phyloP scores from a whole-genome alignment of 2,888 invertebrate genomes.

The Chrysina gloriosa region DNA sequence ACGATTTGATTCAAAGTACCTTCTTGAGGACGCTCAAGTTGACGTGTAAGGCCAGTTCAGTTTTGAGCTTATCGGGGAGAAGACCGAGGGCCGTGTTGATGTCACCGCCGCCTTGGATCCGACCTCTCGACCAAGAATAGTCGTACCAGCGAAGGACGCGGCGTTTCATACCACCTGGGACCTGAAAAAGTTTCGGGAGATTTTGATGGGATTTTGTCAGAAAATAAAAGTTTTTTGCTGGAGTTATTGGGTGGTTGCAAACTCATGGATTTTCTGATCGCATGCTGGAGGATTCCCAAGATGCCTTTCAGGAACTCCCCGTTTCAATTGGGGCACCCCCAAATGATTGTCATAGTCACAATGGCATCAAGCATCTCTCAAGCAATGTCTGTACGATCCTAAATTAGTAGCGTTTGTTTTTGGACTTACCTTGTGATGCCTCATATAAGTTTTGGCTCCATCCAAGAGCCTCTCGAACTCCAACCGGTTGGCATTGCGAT shows the following conservation, averaged over 20 bases:
- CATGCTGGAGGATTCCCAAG: too few species aligned
- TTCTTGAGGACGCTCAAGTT: constrained; percentile 95
- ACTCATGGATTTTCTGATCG: too few species aligned
- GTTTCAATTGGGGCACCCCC: too few species aligned
- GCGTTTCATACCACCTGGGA: constrained; percentile 96
- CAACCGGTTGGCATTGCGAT: constrained; percentile 93
- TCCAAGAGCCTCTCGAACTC: constrained; percentile 95
- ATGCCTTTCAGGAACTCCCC: too few species aligned
- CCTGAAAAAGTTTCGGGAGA: constrained; percentile 64
- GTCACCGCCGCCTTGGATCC: constrained; percentile 95
- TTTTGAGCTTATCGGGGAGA: constrained; percentile 95
- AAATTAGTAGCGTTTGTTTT: too few species aligned
- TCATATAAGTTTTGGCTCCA: constrained; percentile 97
- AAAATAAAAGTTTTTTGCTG: not conserved
- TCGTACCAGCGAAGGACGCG: constrained; percentile 97
- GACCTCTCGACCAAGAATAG: constrained; percentile 96
- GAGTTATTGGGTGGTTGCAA: too few species aligned
- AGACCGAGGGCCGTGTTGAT: constrained; percentile 94
- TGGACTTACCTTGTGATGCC: constrained; percentile 89
- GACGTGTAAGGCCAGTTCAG: constrained; percentile 94
- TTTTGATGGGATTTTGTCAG: too few species aligned
- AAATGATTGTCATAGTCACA: too few species aligned
- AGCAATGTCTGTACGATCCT: too few species aligned
- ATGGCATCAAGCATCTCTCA: too few species aligned
- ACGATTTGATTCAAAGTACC: too few species aligned